These are phyloP conservation scores for Dicrostonyx torquatus DNA, from an alignment of 2,797 vertebrate species.

Conservation along the genomic window DNA sequence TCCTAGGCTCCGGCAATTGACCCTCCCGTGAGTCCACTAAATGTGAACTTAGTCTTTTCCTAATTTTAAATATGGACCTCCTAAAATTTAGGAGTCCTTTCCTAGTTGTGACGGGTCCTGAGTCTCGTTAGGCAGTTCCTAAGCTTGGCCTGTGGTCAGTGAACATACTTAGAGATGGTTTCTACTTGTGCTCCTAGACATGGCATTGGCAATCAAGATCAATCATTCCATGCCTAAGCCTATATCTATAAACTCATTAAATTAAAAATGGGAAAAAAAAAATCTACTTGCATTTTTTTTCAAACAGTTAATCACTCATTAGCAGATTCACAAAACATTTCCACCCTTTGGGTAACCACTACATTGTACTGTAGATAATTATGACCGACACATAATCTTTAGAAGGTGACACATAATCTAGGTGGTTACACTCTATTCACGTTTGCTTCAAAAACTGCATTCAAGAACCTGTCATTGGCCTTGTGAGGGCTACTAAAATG, in stretches of 20 bases:
- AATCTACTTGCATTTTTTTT: background rate
- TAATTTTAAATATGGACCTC: background rate
- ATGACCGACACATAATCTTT: background rate
- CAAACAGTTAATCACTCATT: slow-evolving; percentile 1
- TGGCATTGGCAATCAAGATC: background rate
- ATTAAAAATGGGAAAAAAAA: slow-evolving; percentile 3
- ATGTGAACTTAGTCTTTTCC: background rate
- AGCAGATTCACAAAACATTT: slow-evolving; percentile 6
- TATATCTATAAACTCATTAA: background rate
- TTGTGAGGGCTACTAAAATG: background rate
- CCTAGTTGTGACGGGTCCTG: background rate
- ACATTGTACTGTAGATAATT: slow-evolving; percentile 9
- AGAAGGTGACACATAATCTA: too few species aligned
- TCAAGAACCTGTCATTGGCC: background rate
- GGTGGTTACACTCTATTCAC: slow-evolving; percentile 10
- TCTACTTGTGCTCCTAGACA: background rate
- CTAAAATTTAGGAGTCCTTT: slow-evolving; percentile 1
- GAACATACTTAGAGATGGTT: background rate
- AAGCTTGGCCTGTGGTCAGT: background rate
- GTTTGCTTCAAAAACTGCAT: background rate
- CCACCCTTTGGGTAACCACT: background rate
- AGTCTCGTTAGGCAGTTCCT: background rate
- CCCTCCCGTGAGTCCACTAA: background rate
- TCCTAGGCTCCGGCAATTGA: background rate
- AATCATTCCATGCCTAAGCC: background rate